Evolutionary conservation across 30 jellyfish, hydroid and myxozoan genomes (phyloP), one percentile per base, ranked within the genome.

Genomic region (Aurelia aurita): DNA sequence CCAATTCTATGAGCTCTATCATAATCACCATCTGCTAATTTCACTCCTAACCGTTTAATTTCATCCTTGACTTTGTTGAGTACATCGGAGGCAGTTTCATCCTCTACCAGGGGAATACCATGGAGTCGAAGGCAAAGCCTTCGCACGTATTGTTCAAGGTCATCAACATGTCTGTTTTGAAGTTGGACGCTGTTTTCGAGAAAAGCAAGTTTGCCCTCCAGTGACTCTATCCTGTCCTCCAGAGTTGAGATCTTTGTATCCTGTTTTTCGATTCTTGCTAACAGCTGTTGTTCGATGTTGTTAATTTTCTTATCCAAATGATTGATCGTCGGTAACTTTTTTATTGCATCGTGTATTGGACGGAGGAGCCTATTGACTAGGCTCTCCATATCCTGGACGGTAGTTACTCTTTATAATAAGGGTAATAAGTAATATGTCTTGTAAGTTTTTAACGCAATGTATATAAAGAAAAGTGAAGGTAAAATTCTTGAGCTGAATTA

Each of bases 11-110:
- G n/a, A n/a, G n/a, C n/a, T n/a, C n/a, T n/a, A n/a, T n/a, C n/a
- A n/a, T n/a, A n/a, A n/a, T n/a, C n/a, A 26, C 20, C 39, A 51
- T 72, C 84, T 4, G 70, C 26, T 45, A 47, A 45, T 72, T 72
- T 72, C 70, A 72, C 70, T 15, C 71, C 71, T 9, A 72, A 51
- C 25, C 70, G 18, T 28, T 46, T 45, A 2, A 44, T n/a, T n/a
- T n/a, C n/a, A n/a, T n/a, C n/a, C n/a, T n/a, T n/a, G n/a, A n/a
- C n/a, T n/a, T n/a, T n/a, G n/a, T n/a, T n/a, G n/a, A n/a, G n/a
- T n/a, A n/a, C n/a, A n/a, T n/a, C n/a, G n/a, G n/a, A n/a, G n/a
- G 84, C 84, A 72, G 71, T 72, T 72, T 16, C 84, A 46, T 72
- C 70, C 71, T 44, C 70, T 45, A 13, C 84, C 69, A 1, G 51